phyloP scores from a whole-genome alignment of 2,888 invertebrate genomes.

The Nematopogon swammerdamellus region DNA sequence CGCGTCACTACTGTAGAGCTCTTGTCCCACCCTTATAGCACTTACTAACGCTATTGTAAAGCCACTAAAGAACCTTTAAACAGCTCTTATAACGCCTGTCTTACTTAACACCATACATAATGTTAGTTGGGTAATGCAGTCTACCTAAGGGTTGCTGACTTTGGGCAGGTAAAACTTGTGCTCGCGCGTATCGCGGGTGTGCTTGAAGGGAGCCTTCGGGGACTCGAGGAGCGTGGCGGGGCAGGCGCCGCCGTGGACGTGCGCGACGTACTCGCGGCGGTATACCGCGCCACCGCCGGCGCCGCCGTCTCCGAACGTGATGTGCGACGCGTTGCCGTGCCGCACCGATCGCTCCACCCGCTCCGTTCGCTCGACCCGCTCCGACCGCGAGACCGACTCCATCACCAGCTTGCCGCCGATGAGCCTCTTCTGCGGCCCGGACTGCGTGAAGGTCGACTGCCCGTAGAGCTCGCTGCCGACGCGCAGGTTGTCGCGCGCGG shows the following conservation, averaged over 20 bases:
- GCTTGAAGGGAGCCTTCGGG: constrained; percentile 74
- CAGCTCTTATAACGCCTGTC: no score
- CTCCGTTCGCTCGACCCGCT: constrained; percentile 54
- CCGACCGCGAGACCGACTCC: constrained; percentile 63
- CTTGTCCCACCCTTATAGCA: no score
- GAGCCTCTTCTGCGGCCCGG: constrained; percentile 55
- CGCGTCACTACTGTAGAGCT: no score
- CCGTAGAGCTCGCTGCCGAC: constrained; percentile 74
- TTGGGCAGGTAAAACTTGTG: constrained; percentile 80
- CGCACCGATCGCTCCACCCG: constrained; percentile 58
- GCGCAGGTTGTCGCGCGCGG: constrained; percentile 63
- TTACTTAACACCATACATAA: no score
- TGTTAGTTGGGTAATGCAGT: no score
- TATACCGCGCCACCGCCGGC: constrained; percentile 82
- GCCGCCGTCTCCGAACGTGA: constrained; percentile 68
- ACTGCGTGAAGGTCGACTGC: constrained; percentile 52
- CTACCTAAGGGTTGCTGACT: constrained; percentile 31
- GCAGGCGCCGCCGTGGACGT: constrained; percentile 69
- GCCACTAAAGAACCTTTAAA: no score
- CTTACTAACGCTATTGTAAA: no score
- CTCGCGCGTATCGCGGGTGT: constrained; percentile 79
- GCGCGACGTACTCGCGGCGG: constrained; percentile 72
- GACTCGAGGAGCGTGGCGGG: constrained; percentile 76
- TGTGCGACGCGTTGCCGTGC: constrained; percentile 70
- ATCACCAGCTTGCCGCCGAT: constrained; percentile 50